Conservation (phyloP, 2,113 vertebrate species). For the Chionis minor region DNA sequence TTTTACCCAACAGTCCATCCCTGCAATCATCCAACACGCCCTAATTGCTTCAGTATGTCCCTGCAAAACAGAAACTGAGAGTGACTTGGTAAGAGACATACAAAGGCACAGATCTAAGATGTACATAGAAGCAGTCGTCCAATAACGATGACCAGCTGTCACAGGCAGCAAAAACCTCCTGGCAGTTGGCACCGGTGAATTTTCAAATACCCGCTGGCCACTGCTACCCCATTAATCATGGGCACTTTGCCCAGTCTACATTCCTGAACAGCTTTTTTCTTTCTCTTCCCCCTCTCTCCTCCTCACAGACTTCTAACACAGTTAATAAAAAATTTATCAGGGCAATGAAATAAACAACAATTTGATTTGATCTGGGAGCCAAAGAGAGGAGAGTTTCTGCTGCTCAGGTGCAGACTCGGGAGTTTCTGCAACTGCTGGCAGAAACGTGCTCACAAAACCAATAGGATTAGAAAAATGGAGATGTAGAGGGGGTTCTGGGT, state of each 20-base stretch:
- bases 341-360: slow-evolving; percentile 51
- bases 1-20: neutral
- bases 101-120: slow-evolving; percentile 66
- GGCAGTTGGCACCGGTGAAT: slow-evolving; percentile 64
- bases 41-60: slow-evolving; percentile 49
- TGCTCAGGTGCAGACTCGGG: neutral
- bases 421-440: neutral
- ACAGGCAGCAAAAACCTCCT: slow-evolving; percentile 63
- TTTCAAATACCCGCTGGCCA: slow-evolving; percentile 67
- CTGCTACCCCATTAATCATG: slow-evolving; percentile 65
- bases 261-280: slow-evolving; percentile 54
- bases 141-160: slow-evolving; percentile 71
- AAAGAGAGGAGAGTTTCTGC: slow-evolving; percentile 8
- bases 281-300: neutral
- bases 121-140: slow-evolving; percentile 55
- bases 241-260: slow-evolving; percentile 63
- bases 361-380: slow-evolving; percentile 53
- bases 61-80: slow-evolving; percentile 54
- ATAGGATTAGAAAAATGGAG: neutral
- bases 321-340: slow-evolving; percentile 65
- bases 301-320: slow-evolving; percentile 29
- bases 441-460: slow-evolving; percentile 13
- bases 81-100: slow-evolving; percentile 17
- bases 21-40: neutral
- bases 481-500: neutral